These are phyloP conservation scores for Brachionus manjavacas DNA, from an alignment of 1,140 invertebrate species.

Conservation along the genomic window DNA sequence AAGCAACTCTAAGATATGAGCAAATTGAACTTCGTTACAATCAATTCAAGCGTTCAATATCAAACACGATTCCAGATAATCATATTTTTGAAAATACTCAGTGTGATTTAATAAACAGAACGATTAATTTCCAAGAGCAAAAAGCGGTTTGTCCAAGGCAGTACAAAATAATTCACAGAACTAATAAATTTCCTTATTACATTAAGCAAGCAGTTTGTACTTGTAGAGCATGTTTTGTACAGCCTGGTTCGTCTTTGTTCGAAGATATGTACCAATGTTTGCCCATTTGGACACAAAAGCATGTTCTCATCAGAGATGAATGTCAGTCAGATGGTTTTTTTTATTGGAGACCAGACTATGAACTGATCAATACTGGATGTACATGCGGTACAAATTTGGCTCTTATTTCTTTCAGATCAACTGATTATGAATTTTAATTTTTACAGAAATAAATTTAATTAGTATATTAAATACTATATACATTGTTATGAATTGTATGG, in stretches of 20 bases:
- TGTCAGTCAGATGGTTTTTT: neutral
- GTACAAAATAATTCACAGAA: neutral
- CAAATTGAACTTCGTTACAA: neutral
- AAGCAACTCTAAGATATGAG: neutral
- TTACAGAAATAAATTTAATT: neutral
- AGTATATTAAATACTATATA: neutral
- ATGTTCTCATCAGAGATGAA: neutral
- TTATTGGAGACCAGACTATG: neutral
- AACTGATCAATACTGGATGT: neutral
- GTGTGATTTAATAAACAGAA: neutral
- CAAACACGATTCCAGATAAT: neutral
- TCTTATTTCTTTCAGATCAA: neutral
- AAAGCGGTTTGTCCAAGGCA: neutral
- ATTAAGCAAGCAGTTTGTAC: neutral
- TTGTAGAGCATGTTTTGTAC: neutral
- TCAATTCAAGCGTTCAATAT: neutral
- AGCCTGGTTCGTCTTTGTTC: neutral
- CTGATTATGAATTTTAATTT: neutral
- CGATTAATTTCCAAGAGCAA: neutral
- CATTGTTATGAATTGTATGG: neutral
- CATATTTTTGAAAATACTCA: neutral
- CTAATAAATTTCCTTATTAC: neutral
- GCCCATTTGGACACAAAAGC: neutral
- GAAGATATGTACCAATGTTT: neutral
- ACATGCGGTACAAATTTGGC: neutral